A percentile compares a stretch with the other conserved stretches of the same genome.
These are phyloP conservation scores for Paramuricea clavata DNA, from an alignment of 92 coral and sea anemone genomes.

Conservation along the genomic window DNA sequence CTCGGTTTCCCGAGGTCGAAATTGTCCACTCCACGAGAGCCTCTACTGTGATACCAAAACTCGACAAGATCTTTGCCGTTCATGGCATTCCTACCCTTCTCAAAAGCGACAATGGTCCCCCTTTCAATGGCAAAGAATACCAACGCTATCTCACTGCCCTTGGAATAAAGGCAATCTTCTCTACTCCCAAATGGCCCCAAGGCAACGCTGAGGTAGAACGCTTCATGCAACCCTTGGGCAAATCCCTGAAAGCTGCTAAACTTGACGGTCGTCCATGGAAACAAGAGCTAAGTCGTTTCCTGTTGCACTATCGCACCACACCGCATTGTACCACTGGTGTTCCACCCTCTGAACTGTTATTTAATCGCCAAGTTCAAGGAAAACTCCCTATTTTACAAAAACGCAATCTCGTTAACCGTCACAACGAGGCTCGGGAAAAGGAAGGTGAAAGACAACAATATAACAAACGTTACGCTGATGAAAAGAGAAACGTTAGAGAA, in stretches of 20 bases:
- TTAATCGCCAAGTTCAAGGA: neutral
- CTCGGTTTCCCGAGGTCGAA: slow-evolving; percentile 24
- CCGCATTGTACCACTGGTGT: slow-evolving; percentile 52
- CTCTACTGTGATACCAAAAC: slow-evolving; percentile 23
- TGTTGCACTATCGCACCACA: slow-evolving; percentile 27
- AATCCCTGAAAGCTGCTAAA: neutral
- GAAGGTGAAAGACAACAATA: neutral
- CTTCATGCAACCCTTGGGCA: neutral
- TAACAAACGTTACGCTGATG: neutral
- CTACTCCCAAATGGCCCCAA: slow-evolving; percentile 12
- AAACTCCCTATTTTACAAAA: neutral
- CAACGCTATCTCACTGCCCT: neutral
- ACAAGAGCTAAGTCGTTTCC: neutral
- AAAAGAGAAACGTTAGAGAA: neutral
- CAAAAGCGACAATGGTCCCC: slow-evolving; percentile 40
- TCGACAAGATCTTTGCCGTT: slow-evolving; percentile 12
- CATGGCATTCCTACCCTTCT: slow-evolving; percentile 13
- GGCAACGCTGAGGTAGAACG: neutral
- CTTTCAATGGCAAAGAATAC: slow-evolving; percentile 30
- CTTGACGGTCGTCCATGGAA: neutral
- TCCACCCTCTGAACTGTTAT: slow-evolving; percentile 52
- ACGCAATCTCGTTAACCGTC: neutral
- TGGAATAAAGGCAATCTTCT: neutral
- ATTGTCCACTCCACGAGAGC: slow-evolving; percentile 17
- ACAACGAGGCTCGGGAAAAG: neutral